Percentiles rank a stretch among this genome's conserved stretches.
phyloP scores from a whole-genome alignment of 2,888 invertebrate species.

The Bedellia somnulentella region DNA sequence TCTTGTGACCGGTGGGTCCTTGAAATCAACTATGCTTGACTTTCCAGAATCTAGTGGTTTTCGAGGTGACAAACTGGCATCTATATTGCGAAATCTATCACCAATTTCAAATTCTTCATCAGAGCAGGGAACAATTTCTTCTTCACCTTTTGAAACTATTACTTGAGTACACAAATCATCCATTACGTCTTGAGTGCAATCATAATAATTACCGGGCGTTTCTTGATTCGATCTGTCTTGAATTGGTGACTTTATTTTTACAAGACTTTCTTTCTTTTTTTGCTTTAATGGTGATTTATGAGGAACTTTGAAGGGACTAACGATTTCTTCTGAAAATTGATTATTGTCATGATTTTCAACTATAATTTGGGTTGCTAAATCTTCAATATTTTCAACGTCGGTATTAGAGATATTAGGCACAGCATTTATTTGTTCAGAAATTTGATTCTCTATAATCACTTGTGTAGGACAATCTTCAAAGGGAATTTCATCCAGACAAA shows the following conservation, averaged over 20 bases:
- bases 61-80: slow-evolving; percentile 13
- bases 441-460: slow-evolving; percentile 13
- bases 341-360: slow-evolving; percentile 1
- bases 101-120: slow-evolving; percentile 16
- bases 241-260: too few relatives aligned
- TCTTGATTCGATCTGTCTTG: slow-evolving; percentile 2
- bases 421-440: neutral
- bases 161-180: slow-evolving; percentile 34
- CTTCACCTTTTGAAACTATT: slow-evolving; percentile 7
- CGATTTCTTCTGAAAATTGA: slow-evolving; percentile 14
- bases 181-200: slow-evolving; percentile 35
- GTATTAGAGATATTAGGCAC: slow-evolving; percentile 5
- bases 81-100: slow-evolving; percentile 14
- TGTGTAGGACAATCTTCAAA: slow-evolving; percentile 18
- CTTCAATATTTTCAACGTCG: slow-evolving; percentile 16
- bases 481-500: slow-evolving; percentile 1
- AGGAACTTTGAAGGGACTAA: slow-evolving; percentile 37
- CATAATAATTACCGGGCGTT: slow-evolving; percentile 28
- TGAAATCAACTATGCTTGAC: slow-evolving; percentile 11
- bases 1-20: slow-evolving; percentile 12
- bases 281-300: slow-evolving; percentile 21
- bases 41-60: slow-evolving; percentile 7
- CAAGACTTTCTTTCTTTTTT: slow-evolving; percentile 21
- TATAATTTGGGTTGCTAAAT: slow-evolving; percentile 26
- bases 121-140: slow-evolving; percentile 18